Evolutionary conservation across 2,797 vertebrate genomes (phyloP).

Genomic region (Pseudopleuronectes americanus): DNA sequence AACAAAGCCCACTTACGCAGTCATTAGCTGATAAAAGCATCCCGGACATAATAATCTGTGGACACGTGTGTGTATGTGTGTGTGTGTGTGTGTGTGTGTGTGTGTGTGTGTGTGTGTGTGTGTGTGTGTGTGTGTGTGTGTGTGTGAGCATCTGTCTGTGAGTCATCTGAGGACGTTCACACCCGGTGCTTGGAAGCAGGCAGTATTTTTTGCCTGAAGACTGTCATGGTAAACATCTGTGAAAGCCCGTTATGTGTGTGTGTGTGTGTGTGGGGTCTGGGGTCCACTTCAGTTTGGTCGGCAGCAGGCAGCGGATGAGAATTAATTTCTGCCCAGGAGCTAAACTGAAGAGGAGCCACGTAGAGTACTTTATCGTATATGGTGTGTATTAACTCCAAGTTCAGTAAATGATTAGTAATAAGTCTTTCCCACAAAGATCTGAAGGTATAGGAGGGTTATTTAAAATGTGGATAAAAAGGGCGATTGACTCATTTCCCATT

Average conservation of each 20-base stretch:
- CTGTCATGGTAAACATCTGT: conserved; percentile 33
- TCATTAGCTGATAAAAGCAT: background rate
- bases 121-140: too few relatives aligned
- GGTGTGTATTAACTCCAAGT: background rate
- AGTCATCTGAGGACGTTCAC: conserved; percentile 10
- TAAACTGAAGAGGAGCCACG: conserved; percentile 19
- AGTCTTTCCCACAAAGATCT: too few relatives aligned
- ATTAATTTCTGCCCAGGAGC: background rate
- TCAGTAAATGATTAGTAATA: too few relatives aligned
- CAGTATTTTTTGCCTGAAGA: background rate
- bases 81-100: conserved; percentile 1
- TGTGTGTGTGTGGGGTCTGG: conserved; percentile 31
- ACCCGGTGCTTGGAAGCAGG: background rate
- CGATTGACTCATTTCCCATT: too few relatives aligned
- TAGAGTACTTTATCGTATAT: background rate
- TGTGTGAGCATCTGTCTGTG: background rate
- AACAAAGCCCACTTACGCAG: background rate
- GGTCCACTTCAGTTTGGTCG: conserved; percentile 36
- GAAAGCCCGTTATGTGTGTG: conserved; percentile 33
- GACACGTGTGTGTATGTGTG: background rate
- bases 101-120: conserved; percentile 1
- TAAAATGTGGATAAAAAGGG: too few relatives aligned
- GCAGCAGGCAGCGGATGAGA: background rate
- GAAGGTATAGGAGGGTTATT: too few relatives aligned
- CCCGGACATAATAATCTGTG: background rate